Base-by-base conservation (phyloP, 2,797 vertebrate genomes). In the Moxostoma hubbsi region DNA sequence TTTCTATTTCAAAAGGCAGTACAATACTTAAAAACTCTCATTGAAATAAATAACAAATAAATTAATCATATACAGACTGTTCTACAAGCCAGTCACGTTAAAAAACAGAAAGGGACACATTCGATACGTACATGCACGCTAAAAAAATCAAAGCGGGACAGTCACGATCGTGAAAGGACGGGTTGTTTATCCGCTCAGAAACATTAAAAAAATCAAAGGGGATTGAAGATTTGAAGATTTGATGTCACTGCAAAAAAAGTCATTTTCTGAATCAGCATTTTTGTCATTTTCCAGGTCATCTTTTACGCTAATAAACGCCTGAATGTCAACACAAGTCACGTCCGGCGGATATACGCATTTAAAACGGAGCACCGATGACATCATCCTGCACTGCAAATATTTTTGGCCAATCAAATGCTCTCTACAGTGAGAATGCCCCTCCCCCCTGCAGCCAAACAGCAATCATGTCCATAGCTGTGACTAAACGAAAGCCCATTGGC, bases 11-110 rank as follows among this genome's bases (percentile, higher is more conserved):
- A 81, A 82, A 85, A 79, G 79, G 84, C 82, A 85, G 75, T 83
- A 77, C 65, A 61, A 67, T 61, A 77, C 77, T 82, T 84, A 82
- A 72, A 79, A 80, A 85, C 79, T 53, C 79, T 55, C 61, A 67
- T 83, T 85, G 59, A 75, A 85, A 85, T 85, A 85, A 85, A 85
- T 84, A 83, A 77, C 71, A 76, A 77, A 81, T 86, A 86, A 80
- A 86, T 73, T 64, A 85, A 82, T 79, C 62, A 61, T 84, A 85
- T 80, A 81, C 24, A 24, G 24, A 81, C 75, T 18, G 57, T 79
- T 80, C 74, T 78, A 77, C 78, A 66, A 58, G 74, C 81, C 80
- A 79, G 77, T 82, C 54, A 61, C 70, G 65, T 79, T 68, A 84
- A 81, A 80, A 77, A 70, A 58, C 59, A 73, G 64, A 74, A 55